Evolutionary conservation across 2,888 invertebrate genomes (phyloP), one percentile per base, ranked within the genome.

Genomic region (Drosophila birchii): DNA sequence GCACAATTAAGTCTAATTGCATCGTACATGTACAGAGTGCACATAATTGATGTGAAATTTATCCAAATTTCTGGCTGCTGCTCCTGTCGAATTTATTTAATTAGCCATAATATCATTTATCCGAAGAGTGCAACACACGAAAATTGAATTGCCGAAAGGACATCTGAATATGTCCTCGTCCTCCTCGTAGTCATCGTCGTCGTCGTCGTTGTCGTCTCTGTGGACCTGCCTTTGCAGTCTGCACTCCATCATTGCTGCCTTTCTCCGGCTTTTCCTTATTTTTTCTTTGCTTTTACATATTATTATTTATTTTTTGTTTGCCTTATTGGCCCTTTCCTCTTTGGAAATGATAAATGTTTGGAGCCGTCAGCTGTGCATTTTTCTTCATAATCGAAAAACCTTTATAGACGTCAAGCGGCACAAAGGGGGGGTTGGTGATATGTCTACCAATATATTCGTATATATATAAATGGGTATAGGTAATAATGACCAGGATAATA

Each of bases 381-480:
- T 85, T 81, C 84, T 85, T 81, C 76, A 81, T 81, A 81, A 81
- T 81, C 81, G 81, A 84, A 84, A 81, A 81, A 84, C 79, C 81
- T 78, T 84, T 68, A 67, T 81, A 54, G 56, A 55, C 54, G 49
- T 74, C 69, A 74, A 60, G 54, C 49, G 39, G 39, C 54, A 47
- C 47, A 56, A 76, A 69, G 34, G 41, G 55, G 55, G 55, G 23
- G n/a, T 16, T 32, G 41, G 32, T 45, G n/a, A 41, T 41, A 26
- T 58, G 36, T 51, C 34, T 26, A 51, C 51, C 20, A 32, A 55
- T 29, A 38, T 16, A 32, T 20, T 26, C 20, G 20, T 51, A 36
- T 36, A n/a, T n/a, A 9, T 20, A 5, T 18, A 20, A 18, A 8
- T 18, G 18, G 38, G 7, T 49, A 16, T 4, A 34, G 14, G 14